phyloP scores from a whole-genome alignment of 2,888 invertebrate genomes.

The Rhamnusium bicolor region DNA sequence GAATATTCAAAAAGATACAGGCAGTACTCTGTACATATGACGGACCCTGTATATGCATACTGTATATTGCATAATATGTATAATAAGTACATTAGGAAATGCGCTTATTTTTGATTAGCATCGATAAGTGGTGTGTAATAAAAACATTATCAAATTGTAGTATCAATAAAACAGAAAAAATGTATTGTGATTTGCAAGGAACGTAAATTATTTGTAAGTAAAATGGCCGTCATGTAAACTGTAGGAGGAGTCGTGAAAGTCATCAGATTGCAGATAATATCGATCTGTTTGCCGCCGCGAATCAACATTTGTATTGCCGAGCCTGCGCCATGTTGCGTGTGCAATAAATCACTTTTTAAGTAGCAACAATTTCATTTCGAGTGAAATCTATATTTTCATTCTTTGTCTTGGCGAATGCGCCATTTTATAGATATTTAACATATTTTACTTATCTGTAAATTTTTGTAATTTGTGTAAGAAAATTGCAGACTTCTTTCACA shows the following conservation, averaged over 20 bases:
- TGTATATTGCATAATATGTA: too few relatives aligned
- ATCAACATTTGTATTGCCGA: slow-evolving; percentile 48
- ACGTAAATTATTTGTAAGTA: slow-evolving; percentile 26
- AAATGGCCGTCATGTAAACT: slow-evolving; percentile 47
- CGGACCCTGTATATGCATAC: too few relatives aligned
- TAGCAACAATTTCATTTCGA: slow-evolving; percentile 25
- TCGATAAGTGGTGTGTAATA: not conserved
- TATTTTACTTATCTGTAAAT: not conserved
- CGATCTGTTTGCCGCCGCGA: slow-evolving; percentile 54
- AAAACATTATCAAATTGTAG: not conserved
- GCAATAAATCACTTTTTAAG: slow-evolving; percentile 25
- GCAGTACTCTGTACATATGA: too few relatives aligned
- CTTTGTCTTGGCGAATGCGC: not conserved
- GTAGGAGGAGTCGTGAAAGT: slow-evolving; percentile 50
- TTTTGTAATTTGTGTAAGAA: not conserved
- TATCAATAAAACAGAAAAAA: not conserved
- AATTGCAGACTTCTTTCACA: too few relatives aligned
- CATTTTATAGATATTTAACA: not conserved
- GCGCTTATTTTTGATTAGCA: not conserved
- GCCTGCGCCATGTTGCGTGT: slow-evolving; percentile 48
- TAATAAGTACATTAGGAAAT: too few relatives aligned
- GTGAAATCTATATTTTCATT: slow-evolving; percentile 21
- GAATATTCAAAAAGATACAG: too few relatives aligned
- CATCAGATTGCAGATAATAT: slow-evolving; percentile 56
- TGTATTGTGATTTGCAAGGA: not conserved